Base-by-base conservation (phyloP, 2,888 invertebrate species). In the Boloria selene region DNA sequence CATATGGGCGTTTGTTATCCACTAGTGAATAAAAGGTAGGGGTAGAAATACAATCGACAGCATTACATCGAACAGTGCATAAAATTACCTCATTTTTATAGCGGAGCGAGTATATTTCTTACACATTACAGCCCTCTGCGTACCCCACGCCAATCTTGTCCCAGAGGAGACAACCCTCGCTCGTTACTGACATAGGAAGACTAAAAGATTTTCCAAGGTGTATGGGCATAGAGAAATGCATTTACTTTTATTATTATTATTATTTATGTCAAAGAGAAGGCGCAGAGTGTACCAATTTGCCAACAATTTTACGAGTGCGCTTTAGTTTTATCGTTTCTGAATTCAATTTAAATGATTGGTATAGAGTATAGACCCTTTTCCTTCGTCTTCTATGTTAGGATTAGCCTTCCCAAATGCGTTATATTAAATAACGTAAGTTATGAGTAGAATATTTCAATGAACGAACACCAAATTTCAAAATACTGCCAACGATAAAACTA, bases 51-150 rank as follows among this genome's bases (percentile, higher is more conserved):
- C 75, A 77, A 74, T 75, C 69, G 73, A 66, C 72, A 65, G 72
- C 73, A 78, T 79, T 78, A 83, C 79, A 79, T 77, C 75, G 81
- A 79, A 84, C 83, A 88, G 88, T 88, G 90, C 88, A 89, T 88
- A 88, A 85, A 83, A 88, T 87, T 87, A 85, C 84, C 85, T 86
- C 85, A 85, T 87, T 87, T 88, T 88, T 86, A 86, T 84, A 83
- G 79, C 77, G 78, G 74, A 73, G 75, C 77, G 78, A 78, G 81
- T 82, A 82, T 85, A 84, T 86, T 81, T 83, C 79, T 82, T 83
- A 76, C 81, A 81, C 78, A 77, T 78, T 77, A 75, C 71, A 73
- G 72, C 74, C 73, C 75, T 73, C 73, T 71, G 70, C 67, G 72
- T 77, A 72, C 75, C 78, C 79, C 76, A 76, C 73, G 75, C 73